Base-by-base conservation (phyloP, 2,888 invertebrate species). In the Coelopa pilipes region DNA sequence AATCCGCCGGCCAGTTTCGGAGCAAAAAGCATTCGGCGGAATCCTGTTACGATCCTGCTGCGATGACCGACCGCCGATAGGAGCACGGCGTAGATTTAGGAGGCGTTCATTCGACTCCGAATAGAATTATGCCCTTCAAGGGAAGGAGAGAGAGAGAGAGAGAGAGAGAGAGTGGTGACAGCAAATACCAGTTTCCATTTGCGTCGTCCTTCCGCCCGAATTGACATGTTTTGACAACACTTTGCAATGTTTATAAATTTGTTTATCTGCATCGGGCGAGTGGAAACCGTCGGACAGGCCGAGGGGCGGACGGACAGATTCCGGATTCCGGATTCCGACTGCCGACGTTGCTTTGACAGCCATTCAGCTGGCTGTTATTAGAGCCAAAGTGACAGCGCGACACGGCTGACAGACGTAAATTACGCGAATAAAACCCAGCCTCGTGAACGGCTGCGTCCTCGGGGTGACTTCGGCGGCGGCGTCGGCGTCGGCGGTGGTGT, bases 181-280 rank as follows among this genome's bases (percentile, higher is more conserved):
- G 2, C 34, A 7, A 34, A 7, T 34, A 2, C 34, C 34, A 34
- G 34, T 34, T 34, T 55, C n/a, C 45, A 45, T 17, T 57, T 17
- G 11, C 15, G 11, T 68, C 55, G 19, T 68, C 57, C 45, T 19
- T 13, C 34, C 15, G 34, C 46, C 12, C n/a, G 49, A 68, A 74
- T 71, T 71, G 71, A 68, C 67, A 74, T 70, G 71, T 71, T 74
- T n/a, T 74, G 74, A 71, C 74, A 74, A 49, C 45, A 45, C 66
- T 65, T 17, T 59, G 71, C 60, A 71, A 66, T 74, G 71, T 74
- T 71, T 74, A 74, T 74, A 72, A 71, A 68, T 68, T 63, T 68
- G 71, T 71, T 74, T 71, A 70, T 71, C 68, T 71, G 71, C 68
- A 68, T 71, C 62, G 47, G 19, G n/a, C 17, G 17, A 19, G 17